Percentiles rank a stretch among this genome's conserved stretches.
Evolutionary conservation across 2,797 vertebrate genomes (phyloP).

Genomic region (Moxostoma hubbsi): DNA sequence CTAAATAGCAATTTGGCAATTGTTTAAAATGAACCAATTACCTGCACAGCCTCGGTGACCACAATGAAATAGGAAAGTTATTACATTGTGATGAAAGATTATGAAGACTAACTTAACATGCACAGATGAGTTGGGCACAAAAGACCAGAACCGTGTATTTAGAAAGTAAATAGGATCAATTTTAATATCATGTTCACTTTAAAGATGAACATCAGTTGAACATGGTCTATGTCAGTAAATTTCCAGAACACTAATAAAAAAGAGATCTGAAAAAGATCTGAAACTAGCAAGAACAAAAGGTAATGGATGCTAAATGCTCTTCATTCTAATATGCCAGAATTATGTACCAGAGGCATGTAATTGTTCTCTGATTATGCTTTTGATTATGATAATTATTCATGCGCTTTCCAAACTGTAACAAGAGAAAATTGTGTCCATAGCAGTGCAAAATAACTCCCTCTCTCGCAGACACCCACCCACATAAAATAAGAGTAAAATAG

Average conservation of each 20-base stretch:
- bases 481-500: slow-evolving; percentile 35
- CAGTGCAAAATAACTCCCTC: slow-evolving; percentile 2
- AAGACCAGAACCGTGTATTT: too few relatives aligned
- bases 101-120: too few relatives aligned
- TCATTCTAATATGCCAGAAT: background rate
- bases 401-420: slow-evolving; percentile 7
- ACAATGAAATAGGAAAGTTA: too few relatives aligned
- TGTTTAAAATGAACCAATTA: too few relatives aligned
- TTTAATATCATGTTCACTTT: too few relatives aligned
- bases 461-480: slow-evolving; percentile 16
- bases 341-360: background rate
- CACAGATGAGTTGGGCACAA: too few relatives aligned
- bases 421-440: background rate
- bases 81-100: too few relatives aligned
- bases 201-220: too few relatives aligned
- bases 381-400: slow-evolving; percentile 26
- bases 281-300: background rate
- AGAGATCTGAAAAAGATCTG: background rate
- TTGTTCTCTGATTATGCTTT: slow-evolving; percentile 23
- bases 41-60: too few relatives aligned
- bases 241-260: background rate
- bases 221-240: too few relatives aligned
- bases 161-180: too few relatives aligned
- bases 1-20: too few relatives aligned
- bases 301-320: background rate